Percentiles rank a stretch among this genome's conserved stretches.
Conservation (phyloP, 2,113 vertebrate species). For the Aplodontia rufa region DNA sequence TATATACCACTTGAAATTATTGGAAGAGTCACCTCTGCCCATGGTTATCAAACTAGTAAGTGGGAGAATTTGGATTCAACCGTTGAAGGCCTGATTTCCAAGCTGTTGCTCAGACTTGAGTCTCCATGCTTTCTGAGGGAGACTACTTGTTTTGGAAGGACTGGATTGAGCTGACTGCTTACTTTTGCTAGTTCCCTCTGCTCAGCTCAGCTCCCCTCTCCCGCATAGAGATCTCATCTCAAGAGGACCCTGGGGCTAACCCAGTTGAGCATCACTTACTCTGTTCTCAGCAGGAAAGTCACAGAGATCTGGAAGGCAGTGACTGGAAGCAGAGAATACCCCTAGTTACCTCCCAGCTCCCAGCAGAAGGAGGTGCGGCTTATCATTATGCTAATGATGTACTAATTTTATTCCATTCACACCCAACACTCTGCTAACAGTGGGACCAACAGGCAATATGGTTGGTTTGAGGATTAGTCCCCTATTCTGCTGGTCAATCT, state of each 20-base stretch:
- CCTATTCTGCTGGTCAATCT: not conserved
- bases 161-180: not conserved
- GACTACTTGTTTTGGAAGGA: not conserved
- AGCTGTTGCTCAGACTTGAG: not conserved
- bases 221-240: not conserved
- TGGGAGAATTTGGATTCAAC: not conserved
- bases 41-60: not conserved
- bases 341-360: not conserved
- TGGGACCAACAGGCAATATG: not conserved
- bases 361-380: not conserved
- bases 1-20: not conserved
- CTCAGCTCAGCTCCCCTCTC: not conserved
- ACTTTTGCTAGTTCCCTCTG: not conserved
- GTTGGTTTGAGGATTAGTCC: not conserved
- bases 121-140: not conserved
- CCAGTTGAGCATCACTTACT: not conserved
- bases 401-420: slow-evolving; percentile 54
- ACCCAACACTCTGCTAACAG: not conserved
- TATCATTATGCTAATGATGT: not conserved
- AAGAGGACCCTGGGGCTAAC: not conserved
- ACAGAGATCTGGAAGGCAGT: not conserved
- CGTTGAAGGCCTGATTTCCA: not conserved
- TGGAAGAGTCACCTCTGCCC: not conserved
- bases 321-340: not conserved
- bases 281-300: not conserved